Conservation (phyloP, 2,113 vertebrate species). For the Urocolius indicus region DNA sequence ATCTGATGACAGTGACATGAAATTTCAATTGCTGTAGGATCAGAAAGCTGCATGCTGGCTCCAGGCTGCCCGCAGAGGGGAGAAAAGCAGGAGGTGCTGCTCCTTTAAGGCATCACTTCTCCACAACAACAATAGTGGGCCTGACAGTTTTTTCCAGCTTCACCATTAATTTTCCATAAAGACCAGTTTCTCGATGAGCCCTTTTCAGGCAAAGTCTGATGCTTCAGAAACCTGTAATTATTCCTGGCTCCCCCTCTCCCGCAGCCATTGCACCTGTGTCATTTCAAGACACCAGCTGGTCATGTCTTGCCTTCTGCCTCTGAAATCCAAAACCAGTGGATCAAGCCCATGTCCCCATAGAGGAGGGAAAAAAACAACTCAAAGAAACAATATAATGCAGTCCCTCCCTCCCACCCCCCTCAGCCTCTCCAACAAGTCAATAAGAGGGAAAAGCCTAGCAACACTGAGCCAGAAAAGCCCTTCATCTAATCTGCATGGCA, state of each 20-base stretch:
- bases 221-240: constrained; percentile 87
- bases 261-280: constrained; percentile 85
- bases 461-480: constrained; percentile 57
- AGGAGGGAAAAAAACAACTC: constrained; percentile 32
- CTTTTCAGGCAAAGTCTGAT: constrained; percentile 80
- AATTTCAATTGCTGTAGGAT: neutral
- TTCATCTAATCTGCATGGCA: constrained; percentile 72
- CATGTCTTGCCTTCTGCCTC: constrained; percentile 80
- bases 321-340: constrained; percentile 75
- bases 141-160: constrained; percentile 73
- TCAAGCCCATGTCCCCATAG: constrained; percentile 67
- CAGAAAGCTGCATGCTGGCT: neutral
- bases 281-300: constrained; percentile 84
- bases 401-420: constrained; percentile 13
- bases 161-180: constrained; percentile 84
- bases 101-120: constrained; percentile 62
- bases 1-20: neutral
- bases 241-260: constrained; percentile 80
- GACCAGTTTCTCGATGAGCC: constrained; percentile 76
- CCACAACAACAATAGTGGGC: constrained; percentile 67
- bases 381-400: constrained; percentile 41
- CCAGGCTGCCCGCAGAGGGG: neutral
- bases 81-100: constrained; percentile 32
- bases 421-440: constrained; percentile 56
- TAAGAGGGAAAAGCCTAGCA: constrained; percentile 54